Percentiles rank a stretch among this genome's conserved stretches.
These are phyloP conservation scores for Scelioninae gen. 2 DNA, from an alignment of 2,888 invertebrate species.

Conservation along the genomic window DNA sequence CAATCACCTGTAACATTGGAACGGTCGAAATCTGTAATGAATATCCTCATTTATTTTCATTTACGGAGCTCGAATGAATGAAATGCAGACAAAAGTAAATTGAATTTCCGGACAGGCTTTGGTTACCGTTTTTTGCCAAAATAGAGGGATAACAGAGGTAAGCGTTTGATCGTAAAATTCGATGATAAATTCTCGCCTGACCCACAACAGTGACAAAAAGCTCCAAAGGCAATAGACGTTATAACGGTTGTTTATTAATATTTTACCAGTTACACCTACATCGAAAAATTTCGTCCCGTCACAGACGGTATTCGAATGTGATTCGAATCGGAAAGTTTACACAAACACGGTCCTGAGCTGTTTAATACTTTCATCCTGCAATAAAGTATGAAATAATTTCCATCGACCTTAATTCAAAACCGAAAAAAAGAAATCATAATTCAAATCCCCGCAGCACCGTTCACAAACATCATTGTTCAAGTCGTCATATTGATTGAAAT, in stretches of 20 bases:
- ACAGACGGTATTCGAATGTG: constrained; percentile 11
- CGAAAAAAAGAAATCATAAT: not conserved
- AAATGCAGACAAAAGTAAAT: constrained; percentile 6
- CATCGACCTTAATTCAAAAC: constrained; percentile 6
- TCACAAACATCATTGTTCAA: constrained; percentile 23
- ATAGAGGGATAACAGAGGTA: not conserved
- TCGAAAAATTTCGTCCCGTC: constrained; percentile 13
- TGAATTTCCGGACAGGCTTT: too few relatives aligned
- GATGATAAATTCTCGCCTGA: constrained; percentile 25
- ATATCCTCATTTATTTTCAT: too few relatives aligned
- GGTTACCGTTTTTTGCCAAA: too few relatives aligned
- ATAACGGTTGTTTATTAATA: constrained; percentile 22
- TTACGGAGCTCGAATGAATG: not conserved
- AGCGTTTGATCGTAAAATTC: constrained; percentile 8
- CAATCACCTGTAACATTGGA: not conserved
- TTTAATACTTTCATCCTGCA: constrained; percentile 19
- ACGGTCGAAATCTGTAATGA: not conserved
- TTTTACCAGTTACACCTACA: constrained; percentile 21
- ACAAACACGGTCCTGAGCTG: constrained; percentile 22
- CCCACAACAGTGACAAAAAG: constrained; percentile 13
- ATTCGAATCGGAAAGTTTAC: constrained; percentile 12
- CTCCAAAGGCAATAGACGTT: not conserved
- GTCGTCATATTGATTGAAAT: constrained; percentile 28
- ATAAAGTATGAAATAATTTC: constrained; percentile 41
- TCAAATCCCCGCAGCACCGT: too few relatives aligned